These are phyloP conservation scores for Psilanteris sp. DNA, from an alignment of 1,140 invertebrate genomes.

Conservation along the genomic window DNA sequence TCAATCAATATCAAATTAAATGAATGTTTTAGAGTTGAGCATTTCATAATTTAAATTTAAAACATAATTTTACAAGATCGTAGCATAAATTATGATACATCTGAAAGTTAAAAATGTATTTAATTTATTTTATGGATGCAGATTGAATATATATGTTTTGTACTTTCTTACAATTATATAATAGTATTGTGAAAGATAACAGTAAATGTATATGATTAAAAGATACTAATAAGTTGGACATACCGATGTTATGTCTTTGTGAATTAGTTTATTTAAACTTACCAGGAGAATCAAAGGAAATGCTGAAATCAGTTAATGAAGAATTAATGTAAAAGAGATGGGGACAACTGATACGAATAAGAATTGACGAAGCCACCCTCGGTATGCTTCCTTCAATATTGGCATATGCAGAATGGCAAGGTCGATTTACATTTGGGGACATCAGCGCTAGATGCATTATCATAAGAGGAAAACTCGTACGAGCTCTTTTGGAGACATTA, in stretches of 20 bases:
- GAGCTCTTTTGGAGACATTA: constrained; percentile 67
- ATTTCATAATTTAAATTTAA: constrained; percentile 8
- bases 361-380: constrained; percentile 18
- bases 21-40: background rate
- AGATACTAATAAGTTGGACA: too few relatives aligned
- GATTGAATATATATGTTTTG: too few relatives aligned
- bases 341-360: constrained; percentile 40
- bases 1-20: constrained; percentile 21
- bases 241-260: too few relatives aligned
- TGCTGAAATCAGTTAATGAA: constrained; percentile 12
- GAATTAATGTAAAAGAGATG: too few relatives aligned
- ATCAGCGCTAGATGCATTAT: constrained; percentile 67
- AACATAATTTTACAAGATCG: constrained; percentile 2
- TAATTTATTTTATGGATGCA: too few relatives aligned
- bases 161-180: too few relatives aligned
- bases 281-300: constrained; percentile 31
- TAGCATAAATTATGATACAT: too few relatives aligned
- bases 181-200: too few relatives aligned
- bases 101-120: too few relatives aligned
- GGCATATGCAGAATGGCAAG: constrained; percentile 53
- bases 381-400: constrained; percentile 57
- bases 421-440: constrained; percentile 71
- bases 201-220: too few relatives aligned
- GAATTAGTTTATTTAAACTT: background rate
- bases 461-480: constrained; percentile 67